phyloP scores from a whole-genome alignment of 2,888 invertebrate genomes.

The Tanypteryx hageni region DNA sequence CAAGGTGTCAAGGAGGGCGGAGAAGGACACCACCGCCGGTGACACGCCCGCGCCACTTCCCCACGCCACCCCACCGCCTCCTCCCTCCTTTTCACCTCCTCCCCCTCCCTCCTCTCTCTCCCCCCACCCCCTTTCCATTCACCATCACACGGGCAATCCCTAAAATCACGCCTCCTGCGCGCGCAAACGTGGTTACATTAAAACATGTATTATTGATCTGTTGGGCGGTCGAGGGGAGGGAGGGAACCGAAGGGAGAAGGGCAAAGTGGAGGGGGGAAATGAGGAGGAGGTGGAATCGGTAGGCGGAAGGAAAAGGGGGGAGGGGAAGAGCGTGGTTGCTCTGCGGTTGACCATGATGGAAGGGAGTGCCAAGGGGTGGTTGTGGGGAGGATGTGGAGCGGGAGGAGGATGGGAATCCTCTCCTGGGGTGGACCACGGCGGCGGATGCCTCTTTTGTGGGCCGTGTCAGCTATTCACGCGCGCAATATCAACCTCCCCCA shows the following conservation, averaged over 20 bases:
- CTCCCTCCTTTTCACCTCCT: neutral
- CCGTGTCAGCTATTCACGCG: conserved; percentile 57
- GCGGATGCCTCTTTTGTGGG: conserved; percentile 54
- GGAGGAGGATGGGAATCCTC: neutral
- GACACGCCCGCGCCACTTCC: neutral
- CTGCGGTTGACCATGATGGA: conserved; percentile 60
- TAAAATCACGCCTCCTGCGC: conserved; percentile 54
- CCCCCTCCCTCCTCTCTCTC: neutral
- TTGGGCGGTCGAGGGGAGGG: neutral
- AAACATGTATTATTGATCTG: conserved; percentile 63
- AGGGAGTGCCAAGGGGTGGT: neutral
- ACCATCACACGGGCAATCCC: conserved; percentile 36
- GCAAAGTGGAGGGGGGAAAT: too few species aligned
- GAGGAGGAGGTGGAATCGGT: neutral
- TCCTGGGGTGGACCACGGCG: conserved; percentile 1
- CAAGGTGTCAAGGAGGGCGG: conserved; percentile 29
- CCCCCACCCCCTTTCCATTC: neutral
- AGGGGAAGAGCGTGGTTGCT: neutral
- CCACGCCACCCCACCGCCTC: neutral
- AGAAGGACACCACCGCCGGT: neutral
- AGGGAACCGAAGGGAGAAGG: neutral
- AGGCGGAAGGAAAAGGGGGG: neutral
- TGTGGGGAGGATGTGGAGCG: too few species aligned
- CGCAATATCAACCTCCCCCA: conserved; percentile 31
- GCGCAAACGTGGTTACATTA: conserved; percentile 60